Percentiles rank a stretch among this genome's conserved stretches.
These are phyloP conservation scores for Melanargia galathea DNA, from an alignment of 2,888 invertebrate species.

Conservation along the genomic window DNA sequence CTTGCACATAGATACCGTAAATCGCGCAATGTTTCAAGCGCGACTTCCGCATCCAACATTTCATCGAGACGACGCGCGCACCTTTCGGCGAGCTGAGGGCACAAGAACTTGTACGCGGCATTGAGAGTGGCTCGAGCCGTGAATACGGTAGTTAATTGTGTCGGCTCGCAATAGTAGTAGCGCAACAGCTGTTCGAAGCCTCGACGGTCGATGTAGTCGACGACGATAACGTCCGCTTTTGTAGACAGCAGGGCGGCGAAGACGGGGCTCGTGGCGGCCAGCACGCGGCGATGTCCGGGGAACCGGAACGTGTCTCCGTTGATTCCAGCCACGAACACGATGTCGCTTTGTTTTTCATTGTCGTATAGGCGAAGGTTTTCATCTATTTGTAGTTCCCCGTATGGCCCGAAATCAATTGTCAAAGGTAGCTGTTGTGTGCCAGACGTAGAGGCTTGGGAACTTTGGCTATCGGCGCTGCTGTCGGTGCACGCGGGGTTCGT, in stretches of 20 bases:
- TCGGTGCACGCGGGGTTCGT: constrained; percentile 67
- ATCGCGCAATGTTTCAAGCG: constrained; percentile 84
- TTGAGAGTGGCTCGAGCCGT: constrained; percentile 87
- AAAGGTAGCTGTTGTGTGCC: constrained; percentile 27
- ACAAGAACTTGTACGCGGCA: constrained; percentile 88
- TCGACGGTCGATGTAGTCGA: constrained; percentile 84
- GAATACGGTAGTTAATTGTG: constrained; percentile 83
- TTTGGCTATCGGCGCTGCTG: constrained; percentile 53
- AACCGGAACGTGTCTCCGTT: constrained; percentile 85
- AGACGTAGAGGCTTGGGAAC: constrained; percentile 39
- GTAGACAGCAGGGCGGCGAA: constrained; percentile 82
- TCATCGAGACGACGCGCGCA: constrained; percentile 86
- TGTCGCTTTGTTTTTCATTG: constrained; percentile 82
- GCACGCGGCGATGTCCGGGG: constrained; percentile 85
- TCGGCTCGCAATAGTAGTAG: constrained; percentile 84
- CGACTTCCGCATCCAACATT: constrained; percentile 84
- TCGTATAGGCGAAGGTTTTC: constrained; percentile 71
- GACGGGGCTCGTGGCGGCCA: constrained; percentile 84
- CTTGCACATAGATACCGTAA: constrained; percentile 75
- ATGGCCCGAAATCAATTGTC: constrained; percentile 28
- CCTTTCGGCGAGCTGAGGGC: constrained; percentile 85
- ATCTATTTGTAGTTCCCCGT: constrained; percentile 49
- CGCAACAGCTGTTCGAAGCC: constrained; percentile 86
- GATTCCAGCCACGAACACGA: constrained; percentile 84
- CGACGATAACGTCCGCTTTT: constrained; percentile 72